Conservation (phyloP, 2,888 invertebrate genomes). For the Tiliacea citrago region DNA sequence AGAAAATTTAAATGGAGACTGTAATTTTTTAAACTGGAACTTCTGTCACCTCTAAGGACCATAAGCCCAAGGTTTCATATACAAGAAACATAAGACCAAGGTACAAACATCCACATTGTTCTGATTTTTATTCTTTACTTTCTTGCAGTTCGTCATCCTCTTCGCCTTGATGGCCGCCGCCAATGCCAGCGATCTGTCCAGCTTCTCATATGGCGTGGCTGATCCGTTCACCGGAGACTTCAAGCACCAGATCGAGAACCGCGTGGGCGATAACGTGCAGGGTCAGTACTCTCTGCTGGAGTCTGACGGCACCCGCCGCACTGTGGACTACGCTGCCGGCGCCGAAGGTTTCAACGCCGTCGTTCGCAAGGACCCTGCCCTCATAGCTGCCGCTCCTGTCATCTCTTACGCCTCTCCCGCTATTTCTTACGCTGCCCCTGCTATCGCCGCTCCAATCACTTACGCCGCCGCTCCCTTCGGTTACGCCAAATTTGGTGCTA, state of each 20-base stretch:
- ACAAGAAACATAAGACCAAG: background rate
- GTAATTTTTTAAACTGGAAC: too few relatives aligned
- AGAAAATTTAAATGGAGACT: too few relatives aligned
- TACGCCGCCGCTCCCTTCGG: slow-evolving; percentile 64
- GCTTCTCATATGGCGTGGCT: slow-evolving; percentile 90
- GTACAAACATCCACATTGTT: background rate
- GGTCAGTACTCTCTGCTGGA: slow-evolving; percentile 90
- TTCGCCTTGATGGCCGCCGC: slow-evolving; percentile 77
- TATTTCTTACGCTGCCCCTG: slow-evolving; percentile 69
- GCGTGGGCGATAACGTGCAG: slow-evolving; percentile 87
- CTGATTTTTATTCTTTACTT: background rate
- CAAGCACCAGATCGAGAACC: slow-evolving; percentile 89
- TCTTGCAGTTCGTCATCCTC: slow-evolving; percentile 79
- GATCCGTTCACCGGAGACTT: slow-evolving; percentile 90
- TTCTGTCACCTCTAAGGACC: too few relatives aligned
- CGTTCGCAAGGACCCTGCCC: slow-evolving; percentile 88
- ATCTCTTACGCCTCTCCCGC: slow-evolving; percentile 57
- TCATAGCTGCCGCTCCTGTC: slow-evolving; percentile 72
- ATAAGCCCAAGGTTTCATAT: too few relatives aligned
- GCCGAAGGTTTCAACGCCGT: slow-evolving; percentile 90
- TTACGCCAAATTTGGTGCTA: slow-evolving; percentile 55
- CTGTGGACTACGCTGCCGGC: slow-evolving; percentile 90
- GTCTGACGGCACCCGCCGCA: slow-evolving; percentile 89
- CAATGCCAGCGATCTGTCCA: slow-evolving; percentile 77
- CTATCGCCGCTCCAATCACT: slow-evolving; percentile 63